Base-by-base conservation (phyloP, 2,113 vertebrate genomes). In the Canis aureus region DNA sequence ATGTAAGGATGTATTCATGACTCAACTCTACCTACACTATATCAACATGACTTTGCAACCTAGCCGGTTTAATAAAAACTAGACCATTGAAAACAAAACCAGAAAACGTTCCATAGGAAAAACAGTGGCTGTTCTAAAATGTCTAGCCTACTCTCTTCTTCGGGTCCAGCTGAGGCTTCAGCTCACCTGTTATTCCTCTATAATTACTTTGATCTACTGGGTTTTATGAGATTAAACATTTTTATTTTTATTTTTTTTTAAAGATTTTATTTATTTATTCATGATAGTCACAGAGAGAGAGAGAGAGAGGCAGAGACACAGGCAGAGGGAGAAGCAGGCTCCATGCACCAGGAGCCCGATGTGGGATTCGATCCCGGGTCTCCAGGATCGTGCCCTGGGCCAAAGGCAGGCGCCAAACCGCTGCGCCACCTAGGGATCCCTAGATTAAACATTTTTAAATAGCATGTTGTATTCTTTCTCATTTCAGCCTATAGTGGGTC, bases 201-300 rank as follows among this genome's bases (percentile, higher is more conserved):
- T 95, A 98, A 98, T 98, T 97, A 95, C 97, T 98, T 97, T 95
- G 88, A 97, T 97, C 90, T 85, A 73, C 64, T 85, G 76, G 57
- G 49, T 78, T 91, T 95, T 94, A 80, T 67, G 78, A 97, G 95
- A 96, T 85, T 97, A 95, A 97, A 89, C 43, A 95, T 90, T 97
- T 95, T 97, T 35, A 89, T 35, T 35, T 35, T 35, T 35, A 35
- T n/a, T n/a, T 35, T 35, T 35, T 35, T 35, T 35, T 2, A 35
- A 35, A 35, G 35, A 35, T 35, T 35, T 35, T 35, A 35, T 35
- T 35, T 35, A 35, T 35, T 35, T 35, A 35, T 35, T 35, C 35
- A 35, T 35, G 35, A 35, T 35, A 35, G 35, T 35, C 35, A 35
- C 35, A 35, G 35, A 35, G 35, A 35, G 35, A 35, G 35, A 35